These are phyloP conservation scores for Hypsopygia costalis DNA, from an alignment of 2,888 invertebrate genomes.

Conservation along the genomic window DNA sequence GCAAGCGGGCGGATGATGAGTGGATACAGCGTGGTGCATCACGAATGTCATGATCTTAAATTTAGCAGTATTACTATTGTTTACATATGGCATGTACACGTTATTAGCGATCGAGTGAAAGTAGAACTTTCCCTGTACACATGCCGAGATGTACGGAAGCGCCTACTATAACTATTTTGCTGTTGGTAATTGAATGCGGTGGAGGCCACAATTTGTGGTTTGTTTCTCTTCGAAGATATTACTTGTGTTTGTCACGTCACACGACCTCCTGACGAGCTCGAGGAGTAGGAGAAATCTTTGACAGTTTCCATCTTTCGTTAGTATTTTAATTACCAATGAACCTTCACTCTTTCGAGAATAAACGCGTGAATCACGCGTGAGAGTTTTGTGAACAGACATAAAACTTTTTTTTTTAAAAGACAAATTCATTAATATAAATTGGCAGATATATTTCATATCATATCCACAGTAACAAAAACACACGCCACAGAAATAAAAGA, in stretches of 20 bases:
- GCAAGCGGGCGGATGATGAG: slow-evolving; percentile 66
- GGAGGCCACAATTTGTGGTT: slow-evolving; percentile 56
- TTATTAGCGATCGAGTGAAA: slow-evolving; percentile 46
- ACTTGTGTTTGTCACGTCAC: slow-evolving; percentile 6
- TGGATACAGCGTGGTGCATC: slow-evolving; percentile 53
- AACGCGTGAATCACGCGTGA: too few relatives aligned
- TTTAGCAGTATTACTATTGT: slow-evolving; percentile 14
- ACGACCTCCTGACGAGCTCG: slow-evolving; percentile 10
- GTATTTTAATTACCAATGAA: background rate
- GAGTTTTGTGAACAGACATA: too few relatives aligned
- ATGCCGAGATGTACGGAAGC: slow-evolving; percentile 49
- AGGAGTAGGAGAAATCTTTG: slow-evolving; percentile 12
- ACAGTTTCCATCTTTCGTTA: background rate
- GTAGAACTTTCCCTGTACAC: slow-evolving; percentile 52
- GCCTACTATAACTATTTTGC: slow-evolving; percentile 33
- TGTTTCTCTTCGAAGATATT: slow-evolving; percentile 24
- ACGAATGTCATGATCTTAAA: slow-evolving; percentile 45
- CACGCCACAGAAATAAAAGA: too few relatives aligned
- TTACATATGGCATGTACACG: slow-evolving; percentile 22
- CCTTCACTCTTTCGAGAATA: background rate
- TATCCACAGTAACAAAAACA: too few relatives aligned
- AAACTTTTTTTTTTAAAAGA: too few relatives aligned
- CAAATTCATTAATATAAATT: too few relatives aligned
- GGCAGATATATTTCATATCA: too few relatives aligned
- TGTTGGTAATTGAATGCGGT: slow-evolving; percentile 48